Conservation (phyloP, 2,888 invertebrate genomes). For the Limnephilus marmoratus region DNA sequence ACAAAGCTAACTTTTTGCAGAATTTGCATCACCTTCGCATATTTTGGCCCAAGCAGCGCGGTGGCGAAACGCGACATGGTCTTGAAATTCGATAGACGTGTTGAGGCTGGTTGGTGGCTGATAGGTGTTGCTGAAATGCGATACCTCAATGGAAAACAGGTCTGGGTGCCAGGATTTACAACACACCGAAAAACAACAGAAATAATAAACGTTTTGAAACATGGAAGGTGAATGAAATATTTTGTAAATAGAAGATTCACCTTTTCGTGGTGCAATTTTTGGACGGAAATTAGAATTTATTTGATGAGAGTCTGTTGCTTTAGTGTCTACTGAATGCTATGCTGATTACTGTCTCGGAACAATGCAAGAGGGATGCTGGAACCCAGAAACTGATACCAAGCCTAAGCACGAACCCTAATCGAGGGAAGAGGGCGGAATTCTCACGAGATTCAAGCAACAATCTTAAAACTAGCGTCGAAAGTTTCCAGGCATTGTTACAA, state of each 20-base stretch:
- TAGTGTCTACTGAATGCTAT: not conserved
- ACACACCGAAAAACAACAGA: not conserved
- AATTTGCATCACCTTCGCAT: conserved; percentile 40
- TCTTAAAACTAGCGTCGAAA: too few species aligned
- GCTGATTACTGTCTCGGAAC: not conserved
- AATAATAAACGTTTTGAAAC: not conserved
- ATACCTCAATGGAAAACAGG: not conserved
- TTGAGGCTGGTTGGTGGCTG: not conserved
- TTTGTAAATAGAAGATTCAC: not conserved
- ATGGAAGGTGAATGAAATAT: not conserved
- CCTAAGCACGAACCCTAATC: too few species aligned
- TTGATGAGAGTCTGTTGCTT: not conserved
- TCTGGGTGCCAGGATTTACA: not conserved
- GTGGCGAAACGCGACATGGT: conserved; percentile 22
- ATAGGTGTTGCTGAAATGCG: not conserved
- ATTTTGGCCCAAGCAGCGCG: conserved; percentile 21
- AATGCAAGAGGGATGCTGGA: not conserved
- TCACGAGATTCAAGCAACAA: too few species aligned
- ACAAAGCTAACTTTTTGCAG: conserved; percentile 15
- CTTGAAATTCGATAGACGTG: conserved; percentile 26
- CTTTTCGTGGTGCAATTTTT: not conserved
- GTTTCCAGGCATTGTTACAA: too few species aligned
- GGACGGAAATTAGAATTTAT: not conserved
- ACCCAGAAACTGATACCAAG: too few species aligned
- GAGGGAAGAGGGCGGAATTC: too few species aligned